These are phyloP conservation scores for Vanessa cardui DNA, from an alignment of 2,888 invertebrate genomes.

Conservation along the genomic window DNA sequence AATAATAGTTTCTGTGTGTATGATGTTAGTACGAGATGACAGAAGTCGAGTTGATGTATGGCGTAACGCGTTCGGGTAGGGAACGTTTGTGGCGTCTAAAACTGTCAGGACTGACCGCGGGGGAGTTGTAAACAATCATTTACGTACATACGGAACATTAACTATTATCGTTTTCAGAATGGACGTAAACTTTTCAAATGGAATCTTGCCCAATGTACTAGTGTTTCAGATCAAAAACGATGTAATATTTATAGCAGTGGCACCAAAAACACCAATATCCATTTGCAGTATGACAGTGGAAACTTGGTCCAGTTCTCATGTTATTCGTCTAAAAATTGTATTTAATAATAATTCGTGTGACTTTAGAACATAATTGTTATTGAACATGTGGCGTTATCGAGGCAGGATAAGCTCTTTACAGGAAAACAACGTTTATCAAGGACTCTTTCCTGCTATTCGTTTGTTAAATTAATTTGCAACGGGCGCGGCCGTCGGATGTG, in stretches of 20 bases:
- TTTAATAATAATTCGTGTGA: background rate
- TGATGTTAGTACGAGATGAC: background rate
- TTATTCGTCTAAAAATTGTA: background rate
- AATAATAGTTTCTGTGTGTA: conserved; percentile 11
- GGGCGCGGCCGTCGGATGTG: conserved; percentile 38
- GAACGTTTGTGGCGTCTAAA: conserved; percentile 10
- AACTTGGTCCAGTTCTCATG: too few species aligned
- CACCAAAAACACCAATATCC: too few species aligned
- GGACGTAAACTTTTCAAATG: conserved; percentile 53
- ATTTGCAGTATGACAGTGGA: too few species aligned
- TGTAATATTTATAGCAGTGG: background rate
- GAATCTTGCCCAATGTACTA: conserved; percentile 58
- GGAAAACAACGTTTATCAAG: conserved; percentile 53
- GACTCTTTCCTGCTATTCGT: conserved; percentile 48
- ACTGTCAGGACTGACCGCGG: conserved; percentile 26
- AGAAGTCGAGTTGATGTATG: background rate
- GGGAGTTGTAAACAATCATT: conserved; percentile 36
- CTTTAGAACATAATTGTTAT: background rate
- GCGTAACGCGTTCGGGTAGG: background rate
- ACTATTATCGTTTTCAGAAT: conserved; percentile 53
- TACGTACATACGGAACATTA: conserved; percentile 48
- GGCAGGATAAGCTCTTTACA: conserved; percentile 43
- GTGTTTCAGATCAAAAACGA: background rate
- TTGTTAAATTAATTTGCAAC: conserved; percentile 52
- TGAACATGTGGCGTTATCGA: conserved; percentile 13